Percentiles rank a stretch among this genome's conserved stretches.
Evolutionary conservation across 2,113 vertebrate genomes (phyloP).

Genomic region (Oryzias woworae): DNA sequence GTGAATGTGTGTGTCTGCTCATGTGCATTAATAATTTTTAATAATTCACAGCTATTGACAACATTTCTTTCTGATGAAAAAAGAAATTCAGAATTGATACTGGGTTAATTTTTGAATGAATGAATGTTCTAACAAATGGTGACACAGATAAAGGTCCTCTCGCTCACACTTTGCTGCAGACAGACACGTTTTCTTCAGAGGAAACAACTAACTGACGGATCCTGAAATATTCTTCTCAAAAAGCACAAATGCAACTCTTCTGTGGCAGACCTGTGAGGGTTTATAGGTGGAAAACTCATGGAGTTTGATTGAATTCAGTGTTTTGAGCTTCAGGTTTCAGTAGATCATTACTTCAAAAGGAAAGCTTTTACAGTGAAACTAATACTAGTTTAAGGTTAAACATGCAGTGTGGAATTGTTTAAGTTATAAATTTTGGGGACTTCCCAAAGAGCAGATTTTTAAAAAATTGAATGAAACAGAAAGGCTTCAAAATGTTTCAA

Average conservation of each 20-base stretch:
- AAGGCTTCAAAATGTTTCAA: conserved; percentile 31
- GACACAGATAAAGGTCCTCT: conserved; percentile 4
- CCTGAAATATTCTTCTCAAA: background rate
- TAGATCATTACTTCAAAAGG: conserved; percentile 4
- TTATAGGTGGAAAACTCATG: background rate
- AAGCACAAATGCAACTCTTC: background rate
- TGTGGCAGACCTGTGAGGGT: background rate
- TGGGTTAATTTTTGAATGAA: background rate
- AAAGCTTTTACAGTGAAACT: conserved; percentile 25
- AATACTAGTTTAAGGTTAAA: conserved; percentile 23
- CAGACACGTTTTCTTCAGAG: too few species aligned
- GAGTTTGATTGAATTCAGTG: background rate
- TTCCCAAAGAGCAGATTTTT: conserved; percentile 30
- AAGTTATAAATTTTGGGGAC: conserved; percentile 32
- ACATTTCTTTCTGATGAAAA: too few species aligned
- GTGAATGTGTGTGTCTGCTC: too few species aligned
- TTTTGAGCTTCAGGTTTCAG: conserved; percentile 3
- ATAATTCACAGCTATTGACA: too few species aligned
- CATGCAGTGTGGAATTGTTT: conserved; percentile 14
- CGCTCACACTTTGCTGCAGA: too few species aligned
- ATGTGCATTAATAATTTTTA: too few species aligned
- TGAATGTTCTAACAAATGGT: conserved; percentile 41
- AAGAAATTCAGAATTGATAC: too few species aligned
- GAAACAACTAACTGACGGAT: background rate
- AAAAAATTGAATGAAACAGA: conserved; percentile 20